A percentile compares a stretch with the other conserved stretches of the same genome.
These are phyloP conservation scores for Anoplolepis gracilipes DNA, from an alignment of 1,140 invertebrate species.

Conservation along the genomic window DNA sequence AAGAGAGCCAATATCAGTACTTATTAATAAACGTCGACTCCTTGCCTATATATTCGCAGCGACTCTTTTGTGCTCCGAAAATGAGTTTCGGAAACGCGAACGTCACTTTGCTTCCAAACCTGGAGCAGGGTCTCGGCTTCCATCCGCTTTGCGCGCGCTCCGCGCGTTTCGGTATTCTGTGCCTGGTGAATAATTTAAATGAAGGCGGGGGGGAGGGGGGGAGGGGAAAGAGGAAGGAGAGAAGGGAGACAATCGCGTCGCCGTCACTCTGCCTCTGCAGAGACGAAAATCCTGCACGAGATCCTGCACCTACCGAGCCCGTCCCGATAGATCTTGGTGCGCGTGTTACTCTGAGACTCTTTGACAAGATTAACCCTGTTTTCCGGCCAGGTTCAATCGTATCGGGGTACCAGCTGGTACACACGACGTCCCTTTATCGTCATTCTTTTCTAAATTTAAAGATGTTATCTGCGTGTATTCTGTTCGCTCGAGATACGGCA, in stretches of 20 bases:
- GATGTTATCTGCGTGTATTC: slow-evolving; percentile 41
- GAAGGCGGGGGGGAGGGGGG: slow-evolving; percentile 14
- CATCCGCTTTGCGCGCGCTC: slow-evolving; percentile 36
- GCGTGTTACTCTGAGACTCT: slow-evolving; percentile 22
- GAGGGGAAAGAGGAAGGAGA: no score
- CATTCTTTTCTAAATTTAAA: slow-evolving; percentile 61
- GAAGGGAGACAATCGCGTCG: slow-evolving; percentile 48
- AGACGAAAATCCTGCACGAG: slow-evolving; percentile 28
- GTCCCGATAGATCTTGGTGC: slow-evolving; percentile 29
- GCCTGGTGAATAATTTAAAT: slow-evolving; percentile 56
- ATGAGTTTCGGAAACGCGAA: slow-evolving; percentile 50
- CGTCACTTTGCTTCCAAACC: slow-evolving; percentile 39
- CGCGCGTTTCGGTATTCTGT: slow-evolving; percentile 49
- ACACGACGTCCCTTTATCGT: slow-evolving; percentile 24
- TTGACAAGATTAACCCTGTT: slow-evolving; percentile 56
- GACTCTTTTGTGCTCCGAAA: slow-evolving; percentile 45
- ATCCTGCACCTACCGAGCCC: slow-evolving; percentile 1
- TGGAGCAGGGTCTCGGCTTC: not conserved
- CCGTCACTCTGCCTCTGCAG: slow-evolving; percentile 23
- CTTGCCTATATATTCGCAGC: slow-evolving; percentile 26
- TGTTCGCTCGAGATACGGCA: slow-evolving; percentile 28
- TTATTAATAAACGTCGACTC: slow-evolving; percentile 57
- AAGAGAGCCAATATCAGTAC: slow-evolving; percentile 44
- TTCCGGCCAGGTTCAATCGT: slow-evolving; percentile 49
- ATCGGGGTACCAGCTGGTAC: slow-evolving; percentile 45